Percentiles rank a stretch among this genome's conserved stretches.
These are phyloP conservation scores for Nasonia vitripennis DNA, from an alignment of 1,140 invertebrate genomes.

Conservation along the genomic window DNA sequence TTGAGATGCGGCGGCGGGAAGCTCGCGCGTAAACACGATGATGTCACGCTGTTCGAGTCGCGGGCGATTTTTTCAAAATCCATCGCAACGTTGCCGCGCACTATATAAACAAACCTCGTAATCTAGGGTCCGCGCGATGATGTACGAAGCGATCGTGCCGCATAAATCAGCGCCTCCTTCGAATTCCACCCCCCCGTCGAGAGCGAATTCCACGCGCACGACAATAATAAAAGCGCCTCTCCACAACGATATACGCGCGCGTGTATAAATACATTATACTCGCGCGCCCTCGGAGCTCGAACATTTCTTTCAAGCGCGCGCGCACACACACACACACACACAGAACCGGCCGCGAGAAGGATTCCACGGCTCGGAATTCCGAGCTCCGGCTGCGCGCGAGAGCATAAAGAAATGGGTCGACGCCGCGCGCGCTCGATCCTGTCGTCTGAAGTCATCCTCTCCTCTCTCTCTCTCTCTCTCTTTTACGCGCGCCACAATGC, in stretches of 20 bases:
- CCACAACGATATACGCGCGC: not conserved
- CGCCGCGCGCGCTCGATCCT: slow-evolving; percentile 11
- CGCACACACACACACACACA: not conserved
- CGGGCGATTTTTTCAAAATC: too few relatives aligned
- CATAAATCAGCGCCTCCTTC: not conserved
- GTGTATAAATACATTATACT: not conserved
- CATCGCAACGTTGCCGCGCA: too few relatives aligned
- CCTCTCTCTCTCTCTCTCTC: too few relatives aligned
- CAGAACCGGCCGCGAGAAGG: not conserved
- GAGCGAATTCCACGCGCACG: too few relatives aligned
- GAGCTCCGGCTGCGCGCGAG: slow-evolving; percentile 8
- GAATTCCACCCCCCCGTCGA: not conserved
- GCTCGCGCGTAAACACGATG: too few relatives aligned
- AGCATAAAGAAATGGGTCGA: slow-evolving; percentile 27
- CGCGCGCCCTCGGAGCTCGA: not conserved
- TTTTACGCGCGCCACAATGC: too few relatives aligned
- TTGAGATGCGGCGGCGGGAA: too few relatives aligned
- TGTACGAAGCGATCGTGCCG: not conserved
- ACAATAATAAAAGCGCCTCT: not conserved
- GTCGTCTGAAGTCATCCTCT: slow-evolving; percentile 19
- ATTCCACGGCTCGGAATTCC: slow-evolving; percentile 33
- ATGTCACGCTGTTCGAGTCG: too few relatives aligned
- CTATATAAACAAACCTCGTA: too few relatives aligned
- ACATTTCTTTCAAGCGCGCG: not conserved
- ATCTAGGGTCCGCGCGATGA: too few relatives aligned